Base-by-base conservation (phyloP, 1,140 invertebrate species). In the Cydia amplana region DNA sequence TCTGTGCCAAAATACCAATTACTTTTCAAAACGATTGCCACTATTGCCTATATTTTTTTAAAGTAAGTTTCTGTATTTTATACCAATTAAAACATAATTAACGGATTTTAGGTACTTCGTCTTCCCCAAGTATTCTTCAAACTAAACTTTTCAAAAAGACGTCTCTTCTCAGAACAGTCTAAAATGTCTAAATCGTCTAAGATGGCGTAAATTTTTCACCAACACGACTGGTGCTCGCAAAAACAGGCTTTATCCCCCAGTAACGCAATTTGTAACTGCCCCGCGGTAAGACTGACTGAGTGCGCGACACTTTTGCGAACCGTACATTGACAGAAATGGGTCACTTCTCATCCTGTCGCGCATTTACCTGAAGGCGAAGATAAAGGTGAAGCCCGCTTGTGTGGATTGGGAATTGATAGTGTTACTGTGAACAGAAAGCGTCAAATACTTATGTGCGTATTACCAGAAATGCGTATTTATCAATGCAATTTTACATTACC, bases 291-390 rank as follows among this genome's bases (percentile, higher is more conserved):
- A 36, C 65, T 70, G 65, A 70, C 65, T n/a, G 65, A 70, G 65
- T 70, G 65, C n/a, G 36, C 72, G 74, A 78, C 60, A 74, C 49
- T 77, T 77, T 75, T 77, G 78, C 78, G 9, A 73, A 77, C 78
- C 72, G 76, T 80, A 80, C 76, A 25, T 12, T 80, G 76, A 77
- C 77, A 74, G 46, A 78, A 80, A 77, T 75, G 74, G 77, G 79
- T 77, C 77, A 75, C 72, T 64, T 49, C 60, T 75, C 74, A 77
- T 78, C 75, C 75, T 78, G 76, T 72, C 65, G 43, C 46, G n/a
- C 73, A 12, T 70, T 70, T 70, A 76, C 76, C 74, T 80, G 64
- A 55, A 75, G 64, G 23, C 28, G 64, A 32, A 12, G 65, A 70
- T 70, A 70, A 70, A 70, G 43, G 32, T 64, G 64, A 65, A 32